Conservation (phyloP, 2,113 vertebrate species). For the Malurus melanocephalus region DNA sequence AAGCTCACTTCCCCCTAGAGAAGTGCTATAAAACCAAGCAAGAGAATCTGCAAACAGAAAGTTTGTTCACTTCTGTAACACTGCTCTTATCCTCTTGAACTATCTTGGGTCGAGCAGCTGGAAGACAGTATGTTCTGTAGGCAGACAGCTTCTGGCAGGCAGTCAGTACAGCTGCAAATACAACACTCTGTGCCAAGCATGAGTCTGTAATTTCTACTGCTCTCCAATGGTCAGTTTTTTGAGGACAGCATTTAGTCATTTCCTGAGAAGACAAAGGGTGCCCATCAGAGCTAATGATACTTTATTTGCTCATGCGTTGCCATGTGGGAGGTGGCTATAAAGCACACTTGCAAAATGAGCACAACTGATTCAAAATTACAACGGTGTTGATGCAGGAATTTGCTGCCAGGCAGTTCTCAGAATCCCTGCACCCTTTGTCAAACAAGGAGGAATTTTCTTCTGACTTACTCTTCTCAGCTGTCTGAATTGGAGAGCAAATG, state of each 20-base stretch:
- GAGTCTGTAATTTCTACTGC: constrained; percentile 18
- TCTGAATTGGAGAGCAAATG: neutral
- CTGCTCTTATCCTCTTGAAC: neutral
- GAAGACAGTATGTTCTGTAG: constrained; percentile 21
- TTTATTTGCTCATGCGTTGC: neutral
- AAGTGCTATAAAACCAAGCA: neutral
- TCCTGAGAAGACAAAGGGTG: constrained; percentile 17
- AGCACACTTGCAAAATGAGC: neutral
- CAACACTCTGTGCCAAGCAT: neutral
- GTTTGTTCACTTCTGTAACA: neutral
- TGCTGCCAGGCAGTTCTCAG: neutral
- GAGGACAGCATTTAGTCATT: constrained; percentile 5
- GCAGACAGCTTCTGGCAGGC: constrained; percentile 12
- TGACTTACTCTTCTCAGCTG: neutral
- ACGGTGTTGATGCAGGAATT: neutral
- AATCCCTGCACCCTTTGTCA: neutral
- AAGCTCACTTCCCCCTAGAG: neutral
- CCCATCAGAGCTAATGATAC: neutral
- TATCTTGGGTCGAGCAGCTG: neutral
- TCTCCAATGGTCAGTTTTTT: neutral
- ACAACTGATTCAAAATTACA: neutral
- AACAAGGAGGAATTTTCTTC: constrained; percentile 2
- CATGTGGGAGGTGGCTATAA: neutral
- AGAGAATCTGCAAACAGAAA: neutral
- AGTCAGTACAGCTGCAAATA: neutral